Evolutionary conservation across 2,888 invertebrate genomes (phyloP), one percentile per base, ranked within the genome.

Genomic region (Acleris holmiana): DNA sequence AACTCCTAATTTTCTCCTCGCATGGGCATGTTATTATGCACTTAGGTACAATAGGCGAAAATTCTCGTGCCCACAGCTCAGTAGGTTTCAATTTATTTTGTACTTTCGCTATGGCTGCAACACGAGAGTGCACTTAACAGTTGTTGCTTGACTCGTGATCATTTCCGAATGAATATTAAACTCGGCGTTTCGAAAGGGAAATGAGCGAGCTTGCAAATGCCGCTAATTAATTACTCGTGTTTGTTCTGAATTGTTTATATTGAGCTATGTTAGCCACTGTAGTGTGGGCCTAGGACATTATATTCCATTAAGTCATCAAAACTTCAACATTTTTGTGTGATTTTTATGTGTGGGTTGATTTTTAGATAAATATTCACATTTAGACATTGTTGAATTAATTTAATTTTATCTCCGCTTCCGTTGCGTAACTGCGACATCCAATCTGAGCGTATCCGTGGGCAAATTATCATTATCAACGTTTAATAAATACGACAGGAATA

Each of bases 91-190:
- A 65, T 55, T 65, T 65, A 65, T 65, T 65, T 54, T 50, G 55
- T 50, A 55, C 65, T 65, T 60, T 65, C 65, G 59, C 65, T 60
- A 55, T 60, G 55, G 55, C 65, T 60, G 55, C 55, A 55, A 65
- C 59, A 65, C 49, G 54, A 40, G 49, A 65, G 41, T 60, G 59
- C 59, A 65, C 65, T 65, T 65, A 65, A 55, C 56, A 62, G 56
- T 62, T 62, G 64, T 48, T 58, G 58, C 58, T 53, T 44, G 55
- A 47, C 46, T 64, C 64, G 41, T 41, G 63, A 63, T 63, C 53
- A 58, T 64, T 55, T 65, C 59, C 59, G 65, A 65, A 60, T 60
- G 65, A 60, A 65, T 65, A 65, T 64, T 62, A 41, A 64, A 54
- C 40, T 62, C 54, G 21, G 56, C 18, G 49, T 60, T 60, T 65